phyloP scores from a whole-genome alignment of 2,797 vertebrate species.

The Harpagifer antarcticus region DNA sequence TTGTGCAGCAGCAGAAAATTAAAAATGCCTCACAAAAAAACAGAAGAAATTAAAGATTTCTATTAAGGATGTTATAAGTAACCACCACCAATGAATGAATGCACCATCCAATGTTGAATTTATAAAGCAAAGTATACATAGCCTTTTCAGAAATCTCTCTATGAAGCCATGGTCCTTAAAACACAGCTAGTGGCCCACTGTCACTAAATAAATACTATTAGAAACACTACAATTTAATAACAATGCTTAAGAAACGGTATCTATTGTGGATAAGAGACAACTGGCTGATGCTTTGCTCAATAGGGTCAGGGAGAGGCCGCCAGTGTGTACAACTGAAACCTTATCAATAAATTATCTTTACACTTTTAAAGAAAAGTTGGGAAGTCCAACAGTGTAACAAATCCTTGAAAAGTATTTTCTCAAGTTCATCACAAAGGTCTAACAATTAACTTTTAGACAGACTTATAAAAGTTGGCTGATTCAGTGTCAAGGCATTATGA shows the following conservation, averaged over 20 bases:
- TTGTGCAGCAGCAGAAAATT: not conserved
- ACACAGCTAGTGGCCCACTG: not conserved
- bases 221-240: not conserved
- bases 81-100: not conserved
- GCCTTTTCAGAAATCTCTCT: not conserved
- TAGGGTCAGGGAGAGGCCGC: accelerated
- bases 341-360: not conserved
- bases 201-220: not conserved
- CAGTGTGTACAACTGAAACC: not conserved
- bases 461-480: not conserved
- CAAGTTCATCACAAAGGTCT: not conserved
- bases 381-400: not conserved
- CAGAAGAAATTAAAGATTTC: not conserved
- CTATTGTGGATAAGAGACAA: not conserved
- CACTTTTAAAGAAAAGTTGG: not conserved
- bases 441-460: not conserved
- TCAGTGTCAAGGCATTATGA: not conserved
- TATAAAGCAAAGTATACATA: not conserved
- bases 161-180: not conserved
- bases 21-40: not conserved
- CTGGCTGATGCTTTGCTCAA: not conserved
- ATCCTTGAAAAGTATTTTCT: not conserved
- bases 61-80: not conserved
- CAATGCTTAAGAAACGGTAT: not conserved
- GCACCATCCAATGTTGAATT: not conserved